Evolutionary conservation across 2,113 vertebrate species (phyloP), one percentile per base, ranked within the genome.

Genomic region (Nibea albiflora): DNA sequence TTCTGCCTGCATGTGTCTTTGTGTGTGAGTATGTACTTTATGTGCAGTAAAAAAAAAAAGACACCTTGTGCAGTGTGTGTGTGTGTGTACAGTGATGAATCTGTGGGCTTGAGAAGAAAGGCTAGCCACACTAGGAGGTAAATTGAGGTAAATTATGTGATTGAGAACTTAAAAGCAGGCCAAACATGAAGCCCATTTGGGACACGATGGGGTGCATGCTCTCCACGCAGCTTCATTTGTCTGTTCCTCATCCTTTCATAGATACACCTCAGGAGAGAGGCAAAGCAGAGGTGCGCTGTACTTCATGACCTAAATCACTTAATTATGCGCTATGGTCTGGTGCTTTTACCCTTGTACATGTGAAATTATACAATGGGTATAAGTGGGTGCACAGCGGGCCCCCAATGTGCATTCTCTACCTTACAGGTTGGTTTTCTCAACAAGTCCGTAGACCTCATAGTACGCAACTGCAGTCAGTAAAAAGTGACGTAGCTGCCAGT

Each of bases 81-180:
- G 70, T 73, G 63, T 57, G 28, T 57, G 44, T 20, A 52, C 35
- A 49, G 53, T 69, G 68, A 84, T 87, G 67, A 68, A 85, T 85
- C 78, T 73, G 54, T 5, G 58, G 42, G 61, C 24, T 80, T 73
- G 81, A 78, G 85, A 87, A 68, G 20, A 16, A 75, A 67, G 50
- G 76, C 57, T 22, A 31, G 61, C 22, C 84, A 15, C 82, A 50
- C 39, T 49, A 31, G 84, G 91, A 80, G 92, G 88, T 88, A 90
- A 91, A 91, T 85, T 72, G 85, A 83, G 83, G 62, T 87, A 90
- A 92, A 93, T 63, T 81, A 85, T 80, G 78, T 87, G 86, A 91
- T 91, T 86, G 87, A 87, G 78, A 88, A 90, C 58, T 85, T 88
- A 81, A 89, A 92, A 89, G 80, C 64, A 26, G 75, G 83, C 72